Evolutionary conservation across 2,888 invertebrate genomes (phyloP).

Genomic region (Pterostichus madidus): DNA sequence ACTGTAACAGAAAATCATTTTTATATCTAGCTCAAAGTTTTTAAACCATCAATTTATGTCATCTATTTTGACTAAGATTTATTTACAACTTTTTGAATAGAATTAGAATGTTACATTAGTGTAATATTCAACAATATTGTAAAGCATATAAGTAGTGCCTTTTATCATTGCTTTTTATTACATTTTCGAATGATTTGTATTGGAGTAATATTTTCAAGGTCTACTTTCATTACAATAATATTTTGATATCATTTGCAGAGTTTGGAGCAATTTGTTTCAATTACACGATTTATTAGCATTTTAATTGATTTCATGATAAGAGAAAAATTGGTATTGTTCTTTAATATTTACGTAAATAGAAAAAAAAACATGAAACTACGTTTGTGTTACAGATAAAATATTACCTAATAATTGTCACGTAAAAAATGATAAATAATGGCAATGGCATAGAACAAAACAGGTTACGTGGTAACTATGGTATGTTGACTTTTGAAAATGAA

Average conservation of each 20-base stretch:
- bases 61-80: no score
- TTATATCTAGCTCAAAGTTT: no score
- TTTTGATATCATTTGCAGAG: background rate
- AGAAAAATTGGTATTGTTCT: no score
- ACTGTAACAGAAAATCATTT: no score
- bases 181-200: background rate
- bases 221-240: slow-evolving; percentile 6
- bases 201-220: slow-evolving; percentile 7
- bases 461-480: background rate
- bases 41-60: no score
- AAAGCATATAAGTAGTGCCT: no score
- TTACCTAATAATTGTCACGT: slow-evolving; percentile 17
- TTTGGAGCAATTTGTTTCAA: background rate
- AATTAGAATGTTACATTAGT: no score
- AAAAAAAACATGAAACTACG: background rate
- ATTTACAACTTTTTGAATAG: no score
- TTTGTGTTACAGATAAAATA: background rate
- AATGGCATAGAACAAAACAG: background rate
- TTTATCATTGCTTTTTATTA: background rate
- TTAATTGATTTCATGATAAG: no score
- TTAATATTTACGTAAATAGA: no score
- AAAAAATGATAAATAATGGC: slow-evolving; percentile 8
- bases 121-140: no score
- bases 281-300: background rate
- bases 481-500: background rate